These are phyloP conservation scores for Austrolebias charrua DNA, from an alignment of 2,797 vertebrate species.

Conservation along the genomic window DNA sequence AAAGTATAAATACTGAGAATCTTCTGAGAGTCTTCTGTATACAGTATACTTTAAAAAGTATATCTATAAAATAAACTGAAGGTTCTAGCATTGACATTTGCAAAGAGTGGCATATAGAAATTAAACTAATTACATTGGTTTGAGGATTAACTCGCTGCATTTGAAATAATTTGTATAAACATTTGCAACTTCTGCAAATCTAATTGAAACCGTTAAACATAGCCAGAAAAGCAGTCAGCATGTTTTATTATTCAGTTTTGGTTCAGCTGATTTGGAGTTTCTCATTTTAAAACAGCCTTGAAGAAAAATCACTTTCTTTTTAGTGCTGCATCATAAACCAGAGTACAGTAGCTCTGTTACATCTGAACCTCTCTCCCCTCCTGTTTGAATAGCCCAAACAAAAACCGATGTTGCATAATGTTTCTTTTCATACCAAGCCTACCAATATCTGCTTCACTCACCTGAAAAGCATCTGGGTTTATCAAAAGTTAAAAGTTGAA, in stretches of 20 bases:
- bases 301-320: constrained; percentile 4
- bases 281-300: background rate
- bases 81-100: too few relatives aligned
- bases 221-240: too few relatives aligned
- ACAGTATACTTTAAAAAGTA: too few relatives aligned
- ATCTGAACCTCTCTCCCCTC: constrained; percentile 17
- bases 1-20: too few relatives aligned
- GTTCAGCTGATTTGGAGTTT: too few relatives aligned
- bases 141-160: constrained; percentile 1
- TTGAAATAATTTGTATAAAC: background rate
- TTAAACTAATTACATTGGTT: background rate
- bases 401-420: constrained; percentile 61
- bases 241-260: too few relatives aligned
- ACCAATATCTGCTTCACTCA: constrained; percentile 49
- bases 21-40: too few relatives aligned
- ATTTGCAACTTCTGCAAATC: background rate
- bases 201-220: background rate
- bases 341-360: background rate
- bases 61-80: too few relatives aligned
- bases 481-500: constrained; percentile 9
- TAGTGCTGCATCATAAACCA: background rate
- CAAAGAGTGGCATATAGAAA: too few relatives aligned
- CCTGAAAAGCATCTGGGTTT: constrained; percentile 40
- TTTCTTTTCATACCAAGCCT: constrained; percentile 50
- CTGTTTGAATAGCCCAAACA: constrained; percentile 32